phyloP scores from a whole-genome alignment of 2,888 invertebrate species.

The Anagyrus pseudococci region DNA sequence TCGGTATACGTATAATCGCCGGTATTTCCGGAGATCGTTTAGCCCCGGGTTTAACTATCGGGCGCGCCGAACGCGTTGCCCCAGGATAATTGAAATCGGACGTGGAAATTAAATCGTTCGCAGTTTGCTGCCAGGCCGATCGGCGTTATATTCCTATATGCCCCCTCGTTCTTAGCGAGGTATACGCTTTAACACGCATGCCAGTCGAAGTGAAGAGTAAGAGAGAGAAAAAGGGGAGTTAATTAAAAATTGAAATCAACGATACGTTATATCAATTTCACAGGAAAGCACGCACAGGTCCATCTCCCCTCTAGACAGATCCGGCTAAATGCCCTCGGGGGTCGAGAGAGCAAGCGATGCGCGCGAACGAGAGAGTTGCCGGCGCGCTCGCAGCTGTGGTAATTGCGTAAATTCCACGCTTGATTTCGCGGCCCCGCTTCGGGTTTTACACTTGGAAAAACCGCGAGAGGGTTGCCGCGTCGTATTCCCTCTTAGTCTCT shows the following conservation, averaged over 20 bases:
- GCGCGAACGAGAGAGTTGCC: background rate
- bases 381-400: constrained; percentile 21
- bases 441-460: constrained; percentile 18
- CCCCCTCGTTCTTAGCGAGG: too few species aligned
- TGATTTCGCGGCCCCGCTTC: constrained; percentile 23
- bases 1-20: too few species aligned
- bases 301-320: background rate
- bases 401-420: constrained; percentile 23
- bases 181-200: too few species aligned
- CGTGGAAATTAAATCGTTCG: too few species aligned
- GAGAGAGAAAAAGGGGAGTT: background rate
- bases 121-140: too few species aligned
- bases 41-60: too few species aligned
- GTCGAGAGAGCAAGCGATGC: background rate
- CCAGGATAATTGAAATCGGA: too few species aligned
- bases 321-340: background rate
- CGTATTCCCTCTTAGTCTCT: too few species aligned
- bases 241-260: background rate
- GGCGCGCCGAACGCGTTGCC: too few species aligned
- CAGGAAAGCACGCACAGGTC: background rate
- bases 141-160: too few species aligned
- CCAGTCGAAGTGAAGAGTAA: too few species aligned
- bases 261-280: background rate
- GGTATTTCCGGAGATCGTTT: too few species aligned
- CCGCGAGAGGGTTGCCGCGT: background rate